Base-by-base conservation (phyloP, 2,888 invertebrate species). In the Agriotes lineatus region DNA sequence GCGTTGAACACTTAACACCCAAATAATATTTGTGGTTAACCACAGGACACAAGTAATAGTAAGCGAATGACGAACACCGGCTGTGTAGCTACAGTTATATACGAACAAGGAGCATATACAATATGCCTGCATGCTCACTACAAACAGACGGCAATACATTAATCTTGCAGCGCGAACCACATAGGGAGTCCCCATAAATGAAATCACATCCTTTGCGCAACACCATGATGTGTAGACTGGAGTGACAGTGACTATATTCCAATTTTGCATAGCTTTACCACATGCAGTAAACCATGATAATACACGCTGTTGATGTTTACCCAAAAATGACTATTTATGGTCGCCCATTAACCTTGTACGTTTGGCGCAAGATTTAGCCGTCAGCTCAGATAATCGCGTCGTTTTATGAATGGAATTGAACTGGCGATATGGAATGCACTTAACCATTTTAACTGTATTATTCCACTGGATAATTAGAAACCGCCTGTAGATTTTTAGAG, bases 1-100 rank as follows among this genome's bases (percentile, higher is more conserved):
- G 16, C 25, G 18, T 33, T 30, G 9, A 52, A 19, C 52, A 56
- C 56, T 6, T 10, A 37, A 35, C 56, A 37, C 20, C 37, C 56
- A 33, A 56, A 35, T 39, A 56, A 35, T 35, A 39, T 56, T 33
- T 56, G 56, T 39, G 56, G 56, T 56, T 56, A 56, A 39, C 56
- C 56, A 22, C 56, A 56, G 39, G 39, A 39, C 52, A 52, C 52
- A 22, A 10, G 33, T 33, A 33, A 6, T 22, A n/a, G 39, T 14
- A 20, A 19, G 22, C 37, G 39, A 56, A 56, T 56, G 56, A 56
- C 39, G 37, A 20, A 56, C 12, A n/a, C 39, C 4, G 2, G 20
- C 37, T 9, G 9, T 6, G 25, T 2, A 39, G 20, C 22, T 37
- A 22, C 12, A 33, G 33, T 33, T 52, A 33, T 52, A 52, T 52